These are phyloP conservation scores for Aleadryas rufinucha DNA, from an alignment of 2,113 vertebrate genomes.

Conservation along the genomic window DNA sequence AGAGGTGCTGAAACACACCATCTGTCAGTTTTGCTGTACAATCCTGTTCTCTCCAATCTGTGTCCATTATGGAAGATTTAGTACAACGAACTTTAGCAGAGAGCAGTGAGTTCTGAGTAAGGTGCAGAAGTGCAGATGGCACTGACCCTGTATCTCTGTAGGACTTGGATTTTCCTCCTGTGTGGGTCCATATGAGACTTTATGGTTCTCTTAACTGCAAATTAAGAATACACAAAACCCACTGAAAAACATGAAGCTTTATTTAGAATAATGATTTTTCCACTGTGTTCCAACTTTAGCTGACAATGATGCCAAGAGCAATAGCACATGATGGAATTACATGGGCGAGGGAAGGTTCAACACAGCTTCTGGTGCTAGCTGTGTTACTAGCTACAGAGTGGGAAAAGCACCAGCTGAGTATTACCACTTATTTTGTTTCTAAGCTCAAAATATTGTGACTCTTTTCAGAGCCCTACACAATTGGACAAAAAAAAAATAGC, in stretches of 20 bases:
- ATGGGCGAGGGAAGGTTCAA: not conserved
- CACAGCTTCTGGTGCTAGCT: not conserved
- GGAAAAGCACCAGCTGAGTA: not conserved
- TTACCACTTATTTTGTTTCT: not conserved
- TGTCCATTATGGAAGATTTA: not conserved
- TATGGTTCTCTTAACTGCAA: not conserved
- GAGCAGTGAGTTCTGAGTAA: not conserved
- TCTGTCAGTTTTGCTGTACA: slow-evolving; percentile 4
- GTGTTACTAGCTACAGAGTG: not conserved
- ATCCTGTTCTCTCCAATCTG: not conserved
- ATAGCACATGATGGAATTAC: not conserved
- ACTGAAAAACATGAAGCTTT: not conserved
- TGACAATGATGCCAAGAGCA: not conserved
- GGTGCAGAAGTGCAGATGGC: not conserved
- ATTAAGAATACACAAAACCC: not conserved
- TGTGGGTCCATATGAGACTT: not conserved
- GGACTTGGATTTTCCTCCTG: not conserved
- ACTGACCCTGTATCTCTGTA: accelerated
- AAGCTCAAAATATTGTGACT: not conserved
- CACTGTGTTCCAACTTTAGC: not conserved
- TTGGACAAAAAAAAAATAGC: not conserved
- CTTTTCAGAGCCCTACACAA: not conserved
- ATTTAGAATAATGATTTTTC: slow-evolving; percentile 45
- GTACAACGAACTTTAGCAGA: not conserved
- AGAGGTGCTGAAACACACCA: not conserved